A percentile compares a stretch with the other conserved stretches of the same genome.
Evolutionary conservation across 2,113 vertebrate genomes (phyloP).

Genomic region (Alaudala cheleensis): DNA sequence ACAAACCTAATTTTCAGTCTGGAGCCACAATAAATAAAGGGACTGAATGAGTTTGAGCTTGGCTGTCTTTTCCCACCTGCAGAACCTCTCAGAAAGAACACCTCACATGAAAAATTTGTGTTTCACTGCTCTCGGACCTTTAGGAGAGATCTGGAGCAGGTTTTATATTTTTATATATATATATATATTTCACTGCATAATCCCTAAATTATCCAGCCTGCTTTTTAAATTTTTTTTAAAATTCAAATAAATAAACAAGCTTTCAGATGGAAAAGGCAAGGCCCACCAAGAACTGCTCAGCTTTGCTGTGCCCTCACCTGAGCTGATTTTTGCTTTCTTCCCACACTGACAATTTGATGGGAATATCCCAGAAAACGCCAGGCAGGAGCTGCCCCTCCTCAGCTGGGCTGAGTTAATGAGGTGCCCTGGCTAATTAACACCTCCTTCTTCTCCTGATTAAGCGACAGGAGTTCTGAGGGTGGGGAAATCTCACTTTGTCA

Average conservation of each 20-base stretch:
- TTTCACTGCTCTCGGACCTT: neutral
- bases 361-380: neutral
- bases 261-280: neutral
- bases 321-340: neutral
- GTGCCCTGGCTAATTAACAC: neutral
- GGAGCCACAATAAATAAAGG: neutral
- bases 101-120: neutral
- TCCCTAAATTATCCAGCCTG: neutral
- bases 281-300: neutral
- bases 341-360: neutral
- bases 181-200: neutral
- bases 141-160: neutral
- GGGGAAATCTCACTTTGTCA: neutral
- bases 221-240: accelerated
- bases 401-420: neutral
- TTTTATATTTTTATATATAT: neutral
- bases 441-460: neutral
- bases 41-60: neutral
- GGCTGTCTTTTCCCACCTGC: no score
- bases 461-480: neutral
- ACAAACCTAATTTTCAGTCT: accelerated
- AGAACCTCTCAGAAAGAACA: neutral
- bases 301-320: neutral
- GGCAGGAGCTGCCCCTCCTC: neutral
- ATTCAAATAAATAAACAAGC: neutral